Percentiles rank a stretch among this genome's conserved stretches.
Evolutionary conservation across 2,797 vertebrate species (phyloP).

Genomic region (Phataginus tetradactyla): DNA sequence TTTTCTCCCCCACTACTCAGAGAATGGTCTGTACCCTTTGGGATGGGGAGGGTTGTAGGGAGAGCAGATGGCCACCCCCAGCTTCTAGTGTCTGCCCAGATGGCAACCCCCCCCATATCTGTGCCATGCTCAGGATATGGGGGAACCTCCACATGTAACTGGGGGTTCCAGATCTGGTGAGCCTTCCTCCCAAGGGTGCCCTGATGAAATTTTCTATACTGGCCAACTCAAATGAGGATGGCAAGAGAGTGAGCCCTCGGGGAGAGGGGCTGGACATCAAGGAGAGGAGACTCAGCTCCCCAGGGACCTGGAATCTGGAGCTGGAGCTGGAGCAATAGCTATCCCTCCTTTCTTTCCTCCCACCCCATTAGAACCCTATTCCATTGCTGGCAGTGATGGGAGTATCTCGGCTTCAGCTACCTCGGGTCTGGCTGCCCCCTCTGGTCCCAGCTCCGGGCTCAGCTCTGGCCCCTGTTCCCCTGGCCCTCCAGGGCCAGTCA

Average conservation of each 20-base stretch:
- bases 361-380: constrained; percentile 91
- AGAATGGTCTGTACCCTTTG: constrained; percentile 76
- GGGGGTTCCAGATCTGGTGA: background rate
- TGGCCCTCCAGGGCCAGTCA: constrained; percentile 90
- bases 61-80: constrained; percentile 77
- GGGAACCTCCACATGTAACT: constrained; percentile 40
- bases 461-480: constrained; percentile 93
- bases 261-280: background rate
- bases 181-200: background rate
- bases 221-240: background rate
- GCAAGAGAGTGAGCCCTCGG: background rate
- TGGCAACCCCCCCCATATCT: constrained; percentile 68
- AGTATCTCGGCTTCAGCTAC: constrained; percentile 94
- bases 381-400: constrained; percentile 93
- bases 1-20: constrained; percentile 13
- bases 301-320: background rate
- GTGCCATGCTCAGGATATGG: constrained; percentile 49
- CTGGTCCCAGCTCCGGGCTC: constrained; percentile 89
- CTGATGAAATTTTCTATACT: constrained; percentile 32
- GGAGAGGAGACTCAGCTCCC: background rate
- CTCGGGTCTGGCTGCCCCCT: constrained; percentile 86
- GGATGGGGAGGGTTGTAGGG: constrained; percentile 39
- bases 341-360: background rate
- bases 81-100: constrained; percentile 70
- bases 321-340: background rate